These are phyloP conservation scores for Berghia stephanieae DNA, from an alignment of 1,140 invertebrate genomes.

Conservation along the genomic window DNA sequence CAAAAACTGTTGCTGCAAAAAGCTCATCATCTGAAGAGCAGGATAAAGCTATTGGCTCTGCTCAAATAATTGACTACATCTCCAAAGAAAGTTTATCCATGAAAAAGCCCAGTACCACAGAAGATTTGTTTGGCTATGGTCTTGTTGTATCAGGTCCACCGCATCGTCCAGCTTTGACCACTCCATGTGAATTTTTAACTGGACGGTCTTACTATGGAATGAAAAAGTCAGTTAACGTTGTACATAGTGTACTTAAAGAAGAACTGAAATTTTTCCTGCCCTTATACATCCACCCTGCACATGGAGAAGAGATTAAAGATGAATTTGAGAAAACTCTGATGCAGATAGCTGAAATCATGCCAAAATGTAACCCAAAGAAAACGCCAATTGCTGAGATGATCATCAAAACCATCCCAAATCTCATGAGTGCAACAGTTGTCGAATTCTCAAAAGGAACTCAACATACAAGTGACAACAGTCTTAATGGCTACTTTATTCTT, in stretches of 20 bases:
- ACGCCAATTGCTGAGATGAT: conserved; percentile 50
- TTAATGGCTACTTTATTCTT: conserved; percentile 55
- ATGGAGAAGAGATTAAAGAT: conserved; percentile 44
- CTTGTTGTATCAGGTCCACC: conserved; percentile 50
- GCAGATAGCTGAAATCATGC: conserved; percentile 44
- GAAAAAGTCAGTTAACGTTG: conserved; percentile 46
- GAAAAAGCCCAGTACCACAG: conserved; percentile 41
- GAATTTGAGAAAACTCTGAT: conserved; percentile 47
- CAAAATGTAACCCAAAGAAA: conserved; percentile 49
- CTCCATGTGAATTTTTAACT: conserved; percentile 53
- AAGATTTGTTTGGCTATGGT: conserved; percentile 53
- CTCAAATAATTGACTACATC: conserved; percentile 52
- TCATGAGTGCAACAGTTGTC: conserved; percentile 55
- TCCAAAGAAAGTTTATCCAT: conserved; percentile 49
- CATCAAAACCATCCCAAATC: conserved; percentile 54
- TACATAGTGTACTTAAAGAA: conserved; percentile 56
- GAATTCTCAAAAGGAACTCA: conserved; percentile 59
- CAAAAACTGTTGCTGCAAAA: neutral
- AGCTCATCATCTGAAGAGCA: neutral
- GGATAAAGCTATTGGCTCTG: neutral
- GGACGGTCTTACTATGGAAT: conserved; percentile 48
- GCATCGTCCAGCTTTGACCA: conserved; percentile 49
- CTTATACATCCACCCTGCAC: conserved; percentile 50
- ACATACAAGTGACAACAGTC: conserved; percentile 55
- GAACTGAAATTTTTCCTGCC: conserved; percentile 54